These are phyloP conservation scores for Crepidodera aurea DNA, from an alignment of 2,888 invertebrate genomes.

Conservation along the genomic window DNA sequence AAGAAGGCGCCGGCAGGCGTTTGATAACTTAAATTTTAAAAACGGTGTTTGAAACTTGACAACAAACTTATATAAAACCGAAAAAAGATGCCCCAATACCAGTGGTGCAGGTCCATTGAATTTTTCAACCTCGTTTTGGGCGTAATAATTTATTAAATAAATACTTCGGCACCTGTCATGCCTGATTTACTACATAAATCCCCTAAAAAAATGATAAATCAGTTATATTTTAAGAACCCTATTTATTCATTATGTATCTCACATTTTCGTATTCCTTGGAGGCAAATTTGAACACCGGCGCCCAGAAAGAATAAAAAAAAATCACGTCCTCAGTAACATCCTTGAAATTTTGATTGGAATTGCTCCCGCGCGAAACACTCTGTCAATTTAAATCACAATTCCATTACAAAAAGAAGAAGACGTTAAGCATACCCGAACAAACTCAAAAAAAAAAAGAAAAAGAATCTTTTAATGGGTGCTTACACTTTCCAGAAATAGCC, in stretches of 20 bases:
- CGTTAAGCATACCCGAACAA: constrained; percentile 11
- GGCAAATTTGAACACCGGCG: constrained; percentile 8
- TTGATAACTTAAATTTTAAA: too few relatives aligned
- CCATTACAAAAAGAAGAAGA: constrained; percentile 12
- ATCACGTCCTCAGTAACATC: neutral
- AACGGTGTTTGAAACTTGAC: too few relatives aligned
- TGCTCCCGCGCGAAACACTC: constrained; percentile 1
- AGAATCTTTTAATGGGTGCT: constrained; percentile 25
- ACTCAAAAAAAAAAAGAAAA: constrained; percentile 20
- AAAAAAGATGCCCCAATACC: too few relatives aligned
- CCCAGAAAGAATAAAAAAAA: constrained; percentile 7
- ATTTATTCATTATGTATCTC: neutral
- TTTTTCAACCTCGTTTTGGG: too few relatives aligned
- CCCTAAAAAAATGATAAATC: too few relatives aligned
- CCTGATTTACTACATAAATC: too few relatives aligned
- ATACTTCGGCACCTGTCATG: too few relatives aligned
- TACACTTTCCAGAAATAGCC: constrained; percentile 30
- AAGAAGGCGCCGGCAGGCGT: too few relatives aligned
- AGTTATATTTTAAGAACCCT: too few relatives aligned
- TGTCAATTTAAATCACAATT: constrained; percentile 16
- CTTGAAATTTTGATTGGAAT: constrained; percentile 16
- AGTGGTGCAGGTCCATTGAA: too few relatives aligned
- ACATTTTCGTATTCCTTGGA: constrained; percentile 5
- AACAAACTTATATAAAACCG: too few relatives aligned
- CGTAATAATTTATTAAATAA: too few relatives aligned